Conservation (phyloP, 2,888 invertebrate species). For the Harpalus rubripes region DNA sequence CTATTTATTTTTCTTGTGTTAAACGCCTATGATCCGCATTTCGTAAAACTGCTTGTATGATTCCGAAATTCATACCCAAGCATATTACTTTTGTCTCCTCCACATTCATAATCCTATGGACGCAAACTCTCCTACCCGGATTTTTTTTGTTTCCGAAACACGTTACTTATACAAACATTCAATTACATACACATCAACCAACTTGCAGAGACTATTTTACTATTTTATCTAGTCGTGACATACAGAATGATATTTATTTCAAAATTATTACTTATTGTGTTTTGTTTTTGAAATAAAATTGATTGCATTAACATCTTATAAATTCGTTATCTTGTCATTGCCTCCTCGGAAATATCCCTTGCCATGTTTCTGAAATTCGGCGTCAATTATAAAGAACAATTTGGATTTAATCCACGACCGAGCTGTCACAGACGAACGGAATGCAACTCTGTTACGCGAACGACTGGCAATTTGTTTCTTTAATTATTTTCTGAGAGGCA, state of each 20-base stretch:
- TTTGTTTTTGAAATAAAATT: neutral
- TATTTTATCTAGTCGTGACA: no score
- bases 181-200: no score
- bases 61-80: no score
- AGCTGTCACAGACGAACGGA: slow-evolving; percentile 48
- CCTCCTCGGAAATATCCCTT: neutral
- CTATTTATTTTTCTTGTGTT: no score
- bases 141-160: no score
- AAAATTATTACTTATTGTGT: neutral
- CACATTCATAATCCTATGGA: no score
- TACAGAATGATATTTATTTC: neutral
- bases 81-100: no score
- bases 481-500: slow-evolving; percentile 61
- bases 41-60: no score
- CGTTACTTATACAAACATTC: no score
- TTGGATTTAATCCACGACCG: slow-evolving; percentile 51
- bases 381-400: slow-evolving; percentile 57
- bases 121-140: no score
- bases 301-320: neutral
- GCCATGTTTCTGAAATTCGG: slow-evolving; percentile 11
- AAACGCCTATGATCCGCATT: no score
- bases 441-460: slow-evolving; percentile 58
- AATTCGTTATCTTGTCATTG: neutral
- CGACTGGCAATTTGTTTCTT: slow-evolving; percentile 65
- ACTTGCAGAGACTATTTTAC: no score